Conservation (phyloP, 1,140 invertebrate genomes). For the Ceratitis capitata region DNA sequence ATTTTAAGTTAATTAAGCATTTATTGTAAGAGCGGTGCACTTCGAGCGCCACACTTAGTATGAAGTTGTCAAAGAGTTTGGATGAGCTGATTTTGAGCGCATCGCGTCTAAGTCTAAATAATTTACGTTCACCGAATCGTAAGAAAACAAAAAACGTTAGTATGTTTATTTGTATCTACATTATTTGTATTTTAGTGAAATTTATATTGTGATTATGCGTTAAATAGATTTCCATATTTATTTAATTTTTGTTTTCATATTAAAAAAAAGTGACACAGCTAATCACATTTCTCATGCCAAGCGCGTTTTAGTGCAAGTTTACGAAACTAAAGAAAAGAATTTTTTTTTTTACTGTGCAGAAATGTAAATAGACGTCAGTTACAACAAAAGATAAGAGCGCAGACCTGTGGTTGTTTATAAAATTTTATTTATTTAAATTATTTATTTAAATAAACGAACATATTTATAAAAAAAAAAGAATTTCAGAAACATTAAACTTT, state of each 20-base stretch:
- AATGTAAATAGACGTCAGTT: constrained; percentile 5
- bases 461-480: no score
- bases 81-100: constrained; percentile 61
- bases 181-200: no score
- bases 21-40: background rate
- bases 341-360: background rate
- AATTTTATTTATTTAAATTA: background rate
- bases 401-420: background rate
- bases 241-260: no score
- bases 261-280: no score
- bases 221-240: no score
- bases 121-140: constrained; percentile 58
- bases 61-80: constrained; percentile 64
- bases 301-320: no score
- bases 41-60: constrained; percentile 41
- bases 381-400: background rate
- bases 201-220: no score
- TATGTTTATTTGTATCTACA: constrained; percentile 45
- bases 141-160: constrained; percentile 63
- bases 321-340: no score
- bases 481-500: no score
- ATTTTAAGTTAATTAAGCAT: background rate
- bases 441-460: no score
- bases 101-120: constrained; percentile 60
- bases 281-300: no score